phyloP scores from a whole-genome alignment of 2,888 invertebrate species.

The Linyphia triangularis region DNA sequence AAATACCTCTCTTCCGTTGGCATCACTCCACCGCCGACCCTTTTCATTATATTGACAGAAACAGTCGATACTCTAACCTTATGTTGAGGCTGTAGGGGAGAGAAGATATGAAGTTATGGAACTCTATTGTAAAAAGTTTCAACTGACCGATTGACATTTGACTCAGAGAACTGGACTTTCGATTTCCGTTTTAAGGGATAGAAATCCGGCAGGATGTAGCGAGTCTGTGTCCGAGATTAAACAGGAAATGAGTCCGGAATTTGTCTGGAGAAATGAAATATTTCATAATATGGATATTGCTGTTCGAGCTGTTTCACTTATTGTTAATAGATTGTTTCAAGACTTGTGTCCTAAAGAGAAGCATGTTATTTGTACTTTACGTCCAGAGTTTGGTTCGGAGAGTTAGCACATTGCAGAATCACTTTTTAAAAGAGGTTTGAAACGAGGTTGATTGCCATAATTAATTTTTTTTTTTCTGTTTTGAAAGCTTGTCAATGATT shows the following conservation, averaged over 20 bases:
- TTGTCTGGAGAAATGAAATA: slow-evolving; percentile 10
- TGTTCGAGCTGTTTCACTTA: neutral
- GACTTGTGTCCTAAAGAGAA: no score
- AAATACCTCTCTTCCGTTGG: slow-evolving; percentile 1
- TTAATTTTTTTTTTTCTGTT: no score
- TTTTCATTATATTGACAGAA: slow-evolving; percentile 52
- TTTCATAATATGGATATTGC: neutral
- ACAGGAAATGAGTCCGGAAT: slow-evolving; percentile 52
- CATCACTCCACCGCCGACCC: neutral
- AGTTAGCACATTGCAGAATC: no score
- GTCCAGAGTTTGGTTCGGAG: no score
- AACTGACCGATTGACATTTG: slow-evolving; percentile 64
- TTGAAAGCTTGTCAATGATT: no score
- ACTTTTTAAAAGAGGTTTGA: no score
- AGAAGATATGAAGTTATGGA: slow-evolving; percentile 53
- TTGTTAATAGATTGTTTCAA: no score
- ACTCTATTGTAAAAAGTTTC: slow-evolving; percentile 51
- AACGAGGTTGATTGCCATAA: no score
- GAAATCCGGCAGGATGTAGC: neutral
- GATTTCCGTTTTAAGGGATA: slow-evolving; percentile 38
- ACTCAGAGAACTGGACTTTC: slow-evolving; percentile 14
- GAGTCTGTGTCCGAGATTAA: neutral
- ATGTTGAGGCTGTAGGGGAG: neutral
- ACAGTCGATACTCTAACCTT: slow-evolving; percentile 39
- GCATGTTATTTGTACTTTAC: no score